phyloP scores from a whole-genome alignment of 2,797 vertebrate genomes.

The Pangasius krempfi region DNA sequence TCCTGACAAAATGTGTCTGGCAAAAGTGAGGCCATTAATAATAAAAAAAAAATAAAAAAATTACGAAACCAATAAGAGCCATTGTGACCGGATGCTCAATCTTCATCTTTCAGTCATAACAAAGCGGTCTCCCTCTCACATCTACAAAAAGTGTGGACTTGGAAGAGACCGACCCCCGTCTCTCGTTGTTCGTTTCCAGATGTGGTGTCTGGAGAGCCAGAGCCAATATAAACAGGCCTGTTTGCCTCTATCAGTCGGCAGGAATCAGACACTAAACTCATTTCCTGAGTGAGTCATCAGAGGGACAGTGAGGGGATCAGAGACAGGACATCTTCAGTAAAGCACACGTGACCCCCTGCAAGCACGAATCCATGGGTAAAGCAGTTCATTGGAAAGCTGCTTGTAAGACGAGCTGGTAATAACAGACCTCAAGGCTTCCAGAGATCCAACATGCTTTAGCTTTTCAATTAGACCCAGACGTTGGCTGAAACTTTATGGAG shows the following conservation, averaged over 20 bases:
- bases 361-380: slow-evolving; percentile 6
- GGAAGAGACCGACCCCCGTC: slow-evolving; percentile 27
- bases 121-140: slow-evolving; percentile 48
- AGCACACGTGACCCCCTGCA: slow-evolving; percentile 23
- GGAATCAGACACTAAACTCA: slow-evolving; percentile 53
- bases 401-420: slow-evolving; percentile 33
- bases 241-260: slow-evolving; percentile 55
- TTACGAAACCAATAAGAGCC: slow-evolving; percentile 28
- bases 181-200: slow-evolving; percentile 56
- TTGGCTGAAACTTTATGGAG: slow-evolving; percentile 16
- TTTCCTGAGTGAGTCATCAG: slow-evolving; percentile 56
- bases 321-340: slow-evolving; percentile 32
- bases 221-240: slow-evolving; percentile 65
- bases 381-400: slow-evolving; percentile 2
- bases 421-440: slow-evolving; percentile 11
- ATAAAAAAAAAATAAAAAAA: no score
- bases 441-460: slow-evolving; percentile 22
- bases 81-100: slow-evolving; percentile 45
- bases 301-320: slow-evolving; percentile 28
- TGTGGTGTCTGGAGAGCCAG: slow-evolving; percentile 57
- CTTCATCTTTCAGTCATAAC: slow-evolving; percentile 49
- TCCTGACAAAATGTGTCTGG: slow-evolving; percentile 8
- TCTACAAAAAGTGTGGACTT: slow-evolving; percentile 32
- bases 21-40: slow-evolving; percentile 15
- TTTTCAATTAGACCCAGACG: slow-evolving; percentile 10